Percentiles rank a stretch among this genome's conserved stretches.
These are phyloP conservation scores for Sebastes jordani DNA, from an alignment of 2,797 vertebrate genomes.

Conservation along the genomic window DNA sequence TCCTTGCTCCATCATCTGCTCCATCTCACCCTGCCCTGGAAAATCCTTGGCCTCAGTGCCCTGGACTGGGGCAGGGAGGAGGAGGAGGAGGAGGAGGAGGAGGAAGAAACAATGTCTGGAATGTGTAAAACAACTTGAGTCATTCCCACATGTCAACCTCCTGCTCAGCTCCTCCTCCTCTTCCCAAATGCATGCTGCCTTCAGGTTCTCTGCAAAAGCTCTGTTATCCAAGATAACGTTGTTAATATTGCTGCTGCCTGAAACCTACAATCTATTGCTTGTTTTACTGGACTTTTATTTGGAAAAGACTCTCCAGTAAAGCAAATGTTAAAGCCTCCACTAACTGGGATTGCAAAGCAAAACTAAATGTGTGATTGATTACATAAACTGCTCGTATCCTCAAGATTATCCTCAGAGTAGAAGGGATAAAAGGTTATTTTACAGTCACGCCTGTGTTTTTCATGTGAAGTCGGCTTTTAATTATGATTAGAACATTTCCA, in stretches of 20 bases:
- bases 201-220: slow-evolving; percentile 18
- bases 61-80: slow-evolving; percentile 31
- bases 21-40: slow-evolving; percentile 45
- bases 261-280: not conserved
- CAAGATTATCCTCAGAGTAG: not conserved
- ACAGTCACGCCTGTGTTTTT: not conserved
- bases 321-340: not conserved
- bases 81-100: slow-evolving; percentile 2
- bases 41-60: slow-evolving; percentile 60
- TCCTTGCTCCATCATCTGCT: slow-evolving; percentile 44
- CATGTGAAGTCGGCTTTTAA: not conserved
- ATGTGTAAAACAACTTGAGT: slow-evolving; percentile 75
- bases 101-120: slow-evolving; percentile 77
- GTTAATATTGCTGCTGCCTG: not conserved
- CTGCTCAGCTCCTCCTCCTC: slow-evolving; percentile 45
- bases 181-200: slow-evolving; percentile 26
- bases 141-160: slow-evolving; percentile 74
- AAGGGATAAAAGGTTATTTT: not conserved
- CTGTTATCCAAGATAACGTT: not conserved
- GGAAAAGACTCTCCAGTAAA: not conserved
- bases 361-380: not conserved
- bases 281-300: not conserved
- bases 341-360: not conserved
- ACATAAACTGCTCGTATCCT: not conserved
- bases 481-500: not conserved